These are phyloP conservation scores for Thaumetopoea pityocampa DNA, from an alignment of 1,140 invertebrate genomes.

Conservation along the genomic window DNA sequence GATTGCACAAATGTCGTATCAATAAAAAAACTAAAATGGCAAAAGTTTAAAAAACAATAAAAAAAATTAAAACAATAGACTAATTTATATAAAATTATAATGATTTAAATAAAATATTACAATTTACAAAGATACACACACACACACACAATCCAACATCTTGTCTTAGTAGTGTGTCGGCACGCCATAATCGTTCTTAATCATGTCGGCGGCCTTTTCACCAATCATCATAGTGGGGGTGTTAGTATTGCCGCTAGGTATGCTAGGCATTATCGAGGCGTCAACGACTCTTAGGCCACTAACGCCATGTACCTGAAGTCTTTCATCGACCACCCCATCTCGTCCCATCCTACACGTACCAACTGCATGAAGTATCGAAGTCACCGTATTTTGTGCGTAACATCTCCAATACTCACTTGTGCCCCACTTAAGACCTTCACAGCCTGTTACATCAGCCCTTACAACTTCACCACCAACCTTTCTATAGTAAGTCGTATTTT, in stretches of 20 bases:
- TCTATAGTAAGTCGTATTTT: conserved; percentile 47
- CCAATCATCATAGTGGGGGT: conserved; percentile 79
- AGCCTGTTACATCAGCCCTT: conserved; percentile 54
- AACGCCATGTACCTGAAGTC: conserved; percentile 81
- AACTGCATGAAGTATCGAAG: conserved; percentile 89
- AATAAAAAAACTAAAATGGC: too few species aligned
- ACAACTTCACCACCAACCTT: conserved; percentile 41
- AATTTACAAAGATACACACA: too few species aligned
- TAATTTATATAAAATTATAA: too few species aligned
- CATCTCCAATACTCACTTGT: conserved; percentile 85
- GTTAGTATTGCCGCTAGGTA: conserved; percentile 78
- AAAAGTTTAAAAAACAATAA: too few species aligned
- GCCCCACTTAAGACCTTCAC: conserved; percentile 76
- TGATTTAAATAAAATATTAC: too few species aligned
- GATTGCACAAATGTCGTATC: too few species aligned
- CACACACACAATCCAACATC: too few species aligned
- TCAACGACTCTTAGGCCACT: conserved; percentile 82
- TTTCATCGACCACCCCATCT: conserved; percentile 79
- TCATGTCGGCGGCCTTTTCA: conserved; percentile 77
- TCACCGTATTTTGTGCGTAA: conserved; percentile 79
- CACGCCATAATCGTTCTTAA: conserved; percentile 75
- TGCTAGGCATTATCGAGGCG: conserved; percentile 83
- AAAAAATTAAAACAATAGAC: too few species aligned
- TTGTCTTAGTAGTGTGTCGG: too few species aligned
- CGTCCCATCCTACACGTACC: conserved; percentile 91